A percentile compares a stretch with the other conserved stretches of the same genome.
Conservation (phyloP, 1,140 invertebrate species). For the Kradibia gibbosae region DNA sequence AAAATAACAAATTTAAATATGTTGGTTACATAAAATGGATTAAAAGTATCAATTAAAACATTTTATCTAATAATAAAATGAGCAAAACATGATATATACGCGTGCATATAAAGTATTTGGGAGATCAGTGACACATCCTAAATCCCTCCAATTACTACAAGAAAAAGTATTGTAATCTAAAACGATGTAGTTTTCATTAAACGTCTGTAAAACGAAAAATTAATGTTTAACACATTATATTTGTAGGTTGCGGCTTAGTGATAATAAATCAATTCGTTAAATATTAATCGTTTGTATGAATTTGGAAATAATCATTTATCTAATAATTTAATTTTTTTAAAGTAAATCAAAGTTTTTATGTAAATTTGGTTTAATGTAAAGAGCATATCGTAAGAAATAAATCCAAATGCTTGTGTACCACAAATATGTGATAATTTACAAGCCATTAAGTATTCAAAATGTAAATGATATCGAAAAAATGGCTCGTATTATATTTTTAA, state of each 20-base stretch:
- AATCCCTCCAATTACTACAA: slow-evolving; percentile 43
- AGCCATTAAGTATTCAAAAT: background rate
- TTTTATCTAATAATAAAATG: slow-evolving; percentile 18
- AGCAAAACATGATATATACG: background rate
- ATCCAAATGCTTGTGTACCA: background rate
- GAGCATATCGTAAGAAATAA: background rate
- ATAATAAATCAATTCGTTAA: slow-evolving; percentile 5
- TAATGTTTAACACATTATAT: slow-evolving; percentile 32
- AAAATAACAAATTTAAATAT: background rate
- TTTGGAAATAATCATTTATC: background rate
- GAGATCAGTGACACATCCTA: slow-evolving; percentile 32
- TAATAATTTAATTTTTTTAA: background rate
- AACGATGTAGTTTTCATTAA: slow-evolving; percentile 31
- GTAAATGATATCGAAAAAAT: background rate
- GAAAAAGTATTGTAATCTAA: slow-evolving; percentile 29
- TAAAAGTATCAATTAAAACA: background rate
- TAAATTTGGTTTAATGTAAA: background rate
- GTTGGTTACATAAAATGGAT: background rate
- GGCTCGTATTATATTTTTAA: background rate
- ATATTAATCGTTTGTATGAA: slow-evolving; percentile 11
- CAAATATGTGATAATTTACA: background rate
- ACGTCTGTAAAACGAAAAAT: slow-evolving; percentile 3
- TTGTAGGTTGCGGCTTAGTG: slow-evolving; percentile 14
- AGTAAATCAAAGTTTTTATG: background rate
- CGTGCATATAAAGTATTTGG: slow-evolving; percentile 35